phyloP scores from a whole-genome alignment of 2,113 vertebrate species.

The human (Homo sapiens) region DNA sequence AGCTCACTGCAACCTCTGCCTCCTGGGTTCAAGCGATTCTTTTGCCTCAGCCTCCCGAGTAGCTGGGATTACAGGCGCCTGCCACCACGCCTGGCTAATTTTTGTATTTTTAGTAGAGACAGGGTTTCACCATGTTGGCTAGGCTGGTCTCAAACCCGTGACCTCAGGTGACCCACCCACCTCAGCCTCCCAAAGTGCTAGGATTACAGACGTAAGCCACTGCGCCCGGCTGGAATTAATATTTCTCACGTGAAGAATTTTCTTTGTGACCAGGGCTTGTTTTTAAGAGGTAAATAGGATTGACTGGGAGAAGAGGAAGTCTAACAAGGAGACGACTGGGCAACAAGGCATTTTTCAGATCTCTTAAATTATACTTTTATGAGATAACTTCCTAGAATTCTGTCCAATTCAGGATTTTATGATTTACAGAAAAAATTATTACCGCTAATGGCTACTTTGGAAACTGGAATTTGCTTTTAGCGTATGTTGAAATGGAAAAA shows the following conservation, averaged over 20 bases:
- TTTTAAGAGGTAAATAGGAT: background rate
- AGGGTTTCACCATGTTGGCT: no score
- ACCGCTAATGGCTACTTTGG: background rate
- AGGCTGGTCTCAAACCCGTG: no score
- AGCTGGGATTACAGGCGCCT: no score
- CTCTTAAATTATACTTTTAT: background rate
- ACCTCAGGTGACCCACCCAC: no score
- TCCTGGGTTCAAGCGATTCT: no score
- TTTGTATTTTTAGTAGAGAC: no score
- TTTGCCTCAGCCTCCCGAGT: no score
- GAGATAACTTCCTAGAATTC: background rate
- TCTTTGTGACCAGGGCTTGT: background rate
- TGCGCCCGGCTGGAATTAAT: background rate
- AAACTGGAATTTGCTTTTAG: constrained; percentile 21
- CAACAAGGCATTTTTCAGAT: background rate
- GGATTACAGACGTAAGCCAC: no score
- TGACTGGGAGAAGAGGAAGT: background rate
- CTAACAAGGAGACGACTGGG: background rate
- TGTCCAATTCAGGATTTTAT: background rate
- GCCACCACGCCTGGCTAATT: no score
- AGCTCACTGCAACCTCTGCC: no score
- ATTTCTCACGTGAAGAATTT: background rate
- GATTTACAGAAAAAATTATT: background rate
- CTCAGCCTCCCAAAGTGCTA: no score
- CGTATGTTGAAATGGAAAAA: background rate